Evolutionary conservation across 1,140 invertebrate genomes (phyloP).

Genomic region (Macrobrachium nipponense): DNA sequence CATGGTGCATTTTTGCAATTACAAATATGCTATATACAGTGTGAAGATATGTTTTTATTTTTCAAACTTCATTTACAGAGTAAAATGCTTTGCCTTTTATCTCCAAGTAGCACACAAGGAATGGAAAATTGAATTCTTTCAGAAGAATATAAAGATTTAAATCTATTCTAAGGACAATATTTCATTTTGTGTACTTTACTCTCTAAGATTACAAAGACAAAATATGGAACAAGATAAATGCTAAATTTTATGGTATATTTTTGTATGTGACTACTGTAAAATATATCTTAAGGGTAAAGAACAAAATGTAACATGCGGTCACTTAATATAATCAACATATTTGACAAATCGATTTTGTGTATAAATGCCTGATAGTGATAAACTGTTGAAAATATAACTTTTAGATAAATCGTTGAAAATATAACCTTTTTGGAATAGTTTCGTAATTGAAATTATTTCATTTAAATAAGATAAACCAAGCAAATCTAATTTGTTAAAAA

Average conservation of each 20-base stretch:
- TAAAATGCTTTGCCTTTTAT: constrained; percentile 51
- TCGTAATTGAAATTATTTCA: no score
- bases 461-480: no score
- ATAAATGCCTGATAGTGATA: neutral
- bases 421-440: no score
- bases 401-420: no score
- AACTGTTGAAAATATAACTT: neutral
- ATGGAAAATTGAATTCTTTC: constrained; percentile 58
- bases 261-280: constrained; percentile 43
- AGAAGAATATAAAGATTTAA: constrained; percentile 55
- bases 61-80: constrained; percentile 59
- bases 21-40: constrained; percentile 58
- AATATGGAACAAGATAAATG: constrained; percentile 59
- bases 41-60: constrained; percentile 55
- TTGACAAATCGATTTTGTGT: no score
- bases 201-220: constrained; percentile 59
- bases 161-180: constrained; percentile 58
- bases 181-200: constrained; percentile 61
- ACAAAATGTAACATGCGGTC: constrained; percentile 1
- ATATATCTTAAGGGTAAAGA: constrained; percentile 42
- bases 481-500: no score
- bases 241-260: constrained; percentile 47
- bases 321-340: constrained; percentile 21
- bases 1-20: constrained; percentile 54
- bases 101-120: constrained; percentile 60